Percentiles rank a stretch among this genome's conserved stretches.
Evolutionary conservation across 2,888 invertebrate genomes (phyloP).

Genomic region (Cantharis lateralis): DNA sequence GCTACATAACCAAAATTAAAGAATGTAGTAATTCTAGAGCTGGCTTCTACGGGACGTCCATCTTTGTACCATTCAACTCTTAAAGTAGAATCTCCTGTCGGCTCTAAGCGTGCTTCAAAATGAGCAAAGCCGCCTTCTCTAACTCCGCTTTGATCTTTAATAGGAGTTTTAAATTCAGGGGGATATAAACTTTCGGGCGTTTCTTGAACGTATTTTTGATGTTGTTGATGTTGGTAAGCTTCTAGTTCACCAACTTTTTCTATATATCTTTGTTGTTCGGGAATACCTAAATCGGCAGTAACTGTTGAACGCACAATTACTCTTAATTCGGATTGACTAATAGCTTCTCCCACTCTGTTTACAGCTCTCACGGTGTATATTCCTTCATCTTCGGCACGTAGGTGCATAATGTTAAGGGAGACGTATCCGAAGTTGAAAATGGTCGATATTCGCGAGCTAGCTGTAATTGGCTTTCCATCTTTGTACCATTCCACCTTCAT

Average conservation of each 20-base stretch:
- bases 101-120: slow-evolving; percentile 93
- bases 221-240: slow-evolving; percentile 82
- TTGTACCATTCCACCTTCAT: slow-evolving; percentile 97
- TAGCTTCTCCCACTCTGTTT: slow-evolving; percentile 88
- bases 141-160: slow-evolving; percentile 83
- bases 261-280: slow-evolving; percentile 87
- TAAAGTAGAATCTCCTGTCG: slow-evolving; percentile 87
- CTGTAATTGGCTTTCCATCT: slow-evolving; percentile 92
- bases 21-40: slow-evolving; percentile 90
- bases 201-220: slow-evolving; percentile 80
- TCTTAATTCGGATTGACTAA: slow-evolving; percentile 78
- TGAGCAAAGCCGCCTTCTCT: slow-evolving; percentile 94
- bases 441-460: slow-evolving; percentile 95
- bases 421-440: slow-evolving; percentile 99
- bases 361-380: slow-evolving; percentile 91
- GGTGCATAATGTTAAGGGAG: slow-evolving; percentile 97
- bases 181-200: slow-evolving; percentile 77
- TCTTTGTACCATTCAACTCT: slow-evolving; percentile 93
- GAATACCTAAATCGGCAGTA: slow-evolving; percentile 79
- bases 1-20: slow-evolving; percentile 96
- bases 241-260: slow-evolving; percentile 91
- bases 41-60: slow-evolving; percentile 87
- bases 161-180: slow-evolving; percentile 88
- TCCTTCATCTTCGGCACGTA: slow-evolving; percentile 97
- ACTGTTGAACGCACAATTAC: slow-evolving; percentile 81